Base-by-base conservation (phyloP, 2,888 invertebrate species). In the Eristalis intricaria region DNA sequence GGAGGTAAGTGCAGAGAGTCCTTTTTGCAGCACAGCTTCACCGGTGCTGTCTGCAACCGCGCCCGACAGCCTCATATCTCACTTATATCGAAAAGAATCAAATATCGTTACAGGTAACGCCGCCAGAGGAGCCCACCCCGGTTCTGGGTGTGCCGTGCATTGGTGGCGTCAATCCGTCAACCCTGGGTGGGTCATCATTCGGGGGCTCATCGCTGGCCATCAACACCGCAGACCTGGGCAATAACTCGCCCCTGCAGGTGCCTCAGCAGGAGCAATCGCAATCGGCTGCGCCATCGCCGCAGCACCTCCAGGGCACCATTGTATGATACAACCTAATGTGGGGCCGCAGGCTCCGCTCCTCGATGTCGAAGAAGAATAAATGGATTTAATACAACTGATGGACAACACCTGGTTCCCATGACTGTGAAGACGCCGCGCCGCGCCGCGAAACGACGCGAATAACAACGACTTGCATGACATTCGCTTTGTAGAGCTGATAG, bases 271-370 rank as follows among this genome's bases (percentile, higher is more conserved):
- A 93, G 10, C 91, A 90, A 68, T 89, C 89, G 63, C 89, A 89
- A 82, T 91, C 94, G 40, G 93, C 94, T 77, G 80, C 91, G 87
- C 91, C 91, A 89, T 93, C 91, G 85, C 94, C 96, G 22, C 96
- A 96, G 92, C 96, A 96, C 91, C 94, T 97, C 88, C 97, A 97
- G 93, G 97, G 97, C 90, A 98, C 97, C 92, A 97, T 98, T 94
- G 97, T 98, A 97, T 98, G 97, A 97, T 97, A 97, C 95, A 96
- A 97, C 95, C 96, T 97, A 89, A 97, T 97, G 97, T 97, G 97
- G 97, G 97, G 97, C 95, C 96, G 97, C 94, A 95, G 97, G 94
- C 94, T 96, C 93, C 95, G 96, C 94, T 96, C 96, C 93, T 95
- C 96, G 90, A 94, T 95, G 90, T 95, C 96, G 92, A 92, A 90